These are phyloP conservation scores for Psilopsiagon aurifrons DNA, from an alignment of 2,113 vertebrate genomes.

Conservation along the genomic window DNA sequence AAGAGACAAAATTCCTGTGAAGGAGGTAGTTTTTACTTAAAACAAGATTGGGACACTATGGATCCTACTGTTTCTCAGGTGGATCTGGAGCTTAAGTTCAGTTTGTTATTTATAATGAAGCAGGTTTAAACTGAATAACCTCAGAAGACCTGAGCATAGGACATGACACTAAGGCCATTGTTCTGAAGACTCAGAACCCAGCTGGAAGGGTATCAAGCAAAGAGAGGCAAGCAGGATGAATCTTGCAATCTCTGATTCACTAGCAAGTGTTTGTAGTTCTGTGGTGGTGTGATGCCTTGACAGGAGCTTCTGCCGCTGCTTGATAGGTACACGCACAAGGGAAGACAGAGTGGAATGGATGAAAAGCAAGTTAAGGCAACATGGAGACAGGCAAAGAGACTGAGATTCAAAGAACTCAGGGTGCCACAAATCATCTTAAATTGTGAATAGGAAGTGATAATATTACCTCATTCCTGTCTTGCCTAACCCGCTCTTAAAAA, in stretches of 20 bases:
- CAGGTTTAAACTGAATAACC: neutral
- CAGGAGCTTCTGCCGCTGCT: neutral
- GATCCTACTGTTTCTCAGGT: neutral
- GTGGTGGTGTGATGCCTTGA: neutral
- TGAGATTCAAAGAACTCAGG: neutral
- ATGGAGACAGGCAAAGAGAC: neutral
- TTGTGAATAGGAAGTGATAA: neutral
- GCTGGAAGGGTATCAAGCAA: rapidly evolving
- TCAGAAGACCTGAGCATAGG: neutral
- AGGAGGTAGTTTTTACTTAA: neutral
- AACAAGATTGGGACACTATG: neutral
- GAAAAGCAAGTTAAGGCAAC: neutral
- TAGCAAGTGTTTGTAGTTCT: neutral
- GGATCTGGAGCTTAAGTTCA: neutral
- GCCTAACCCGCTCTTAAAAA: neutral
- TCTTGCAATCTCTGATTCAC: neutral
- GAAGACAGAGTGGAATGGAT: neutral
- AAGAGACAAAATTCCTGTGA: neutral
- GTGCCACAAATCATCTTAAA: neutral
- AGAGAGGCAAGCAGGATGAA: neutral
- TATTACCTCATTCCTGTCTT: neutral
- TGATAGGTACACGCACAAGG: neutral
- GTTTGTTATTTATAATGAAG: neutral
- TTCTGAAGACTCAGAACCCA: neutral
- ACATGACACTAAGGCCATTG: neutral